Percentiles rank a stretch among this genome's conserved stretches.
Evolutionary conservation across 2,888 invertebrate species (phyloP).

Genomic region (Drosophila paramelanica): DNA sequence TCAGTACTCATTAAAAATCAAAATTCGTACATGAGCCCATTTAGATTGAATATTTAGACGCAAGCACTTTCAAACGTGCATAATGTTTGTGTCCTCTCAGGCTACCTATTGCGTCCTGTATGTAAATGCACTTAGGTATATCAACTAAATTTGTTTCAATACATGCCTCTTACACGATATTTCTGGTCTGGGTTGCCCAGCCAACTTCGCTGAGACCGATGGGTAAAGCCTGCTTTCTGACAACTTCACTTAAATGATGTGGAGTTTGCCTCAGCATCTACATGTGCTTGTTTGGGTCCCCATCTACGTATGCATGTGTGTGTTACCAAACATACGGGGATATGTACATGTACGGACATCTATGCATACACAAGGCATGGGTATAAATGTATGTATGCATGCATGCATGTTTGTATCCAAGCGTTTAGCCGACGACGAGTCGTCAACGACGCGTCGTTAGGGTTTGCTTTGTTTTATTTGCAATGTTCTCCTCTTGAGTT

Average conservation of each 20-base stretch:
- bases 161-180: constrained; percentile 33
- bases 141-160: constrained; percentile 63
- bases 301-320: constrained; percentile 16
- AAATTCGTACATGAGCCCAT: constrained; percentile 26
- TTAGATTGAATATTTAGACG: constrained; percentile 22
- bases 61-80: constrained; percentile 25
- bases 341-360: constrained; percentile 5
- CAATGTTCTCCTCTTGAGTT: constrained; percentile 59
- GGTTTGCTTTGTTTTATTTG: constrained; percentile 63
- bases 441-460: constrained; percentile 49
- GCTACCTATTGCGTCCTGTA: constrained; percentile 45
- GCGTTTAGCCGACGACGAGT: constrained; percentile 49
- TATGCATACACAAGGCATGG: constrained; percentile 1
- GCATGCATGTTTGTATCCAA: neutral
- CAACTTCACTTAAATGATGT: constrained; percentile 63
- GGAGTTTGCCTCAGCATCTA: constrained; percentile 43
- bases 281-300: constrained; percentile 15
- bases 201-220: constrained; percentile 28
- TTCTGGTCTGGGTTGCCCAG: constrained; percentile 14
- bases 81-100: constrained; percentile 22
- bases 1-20: constrained; percentile 36
- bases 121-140: constrained; percentile 56
- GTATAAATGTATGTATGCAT: neutral
- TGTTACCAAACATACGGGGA: constrained; percentile 2
- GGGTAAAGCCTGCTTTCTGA: constrained; percentile 35